Conservation (phyloP, 2,113 vertebrate species). For the Mastomys natalensis region DNA sequence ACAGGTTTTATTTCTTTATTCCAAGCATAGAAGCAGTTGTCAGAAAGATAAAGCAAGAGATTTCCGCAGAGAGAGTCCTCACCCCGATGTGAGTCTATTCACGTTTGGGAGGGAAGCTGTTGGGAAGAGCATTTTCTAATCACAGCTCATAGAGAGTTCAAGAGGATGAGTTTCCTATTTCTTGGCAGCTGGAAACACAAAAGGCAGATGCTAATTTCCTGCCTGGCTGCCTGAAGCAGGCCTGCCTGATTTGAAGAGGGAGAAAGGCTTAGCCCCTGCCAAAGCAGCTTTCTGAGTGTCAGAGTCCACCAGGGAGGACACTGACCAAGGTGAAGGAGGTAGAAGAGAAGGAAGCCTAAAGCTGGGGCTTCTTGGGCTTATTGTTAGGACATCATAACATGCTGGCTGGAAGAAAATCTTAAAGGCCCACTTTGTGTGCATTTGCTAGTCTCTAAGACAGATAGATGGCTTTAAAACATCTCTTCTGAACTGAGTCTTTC, state of each 20-base stretch:
- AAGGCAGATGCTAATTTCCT: not conserved
- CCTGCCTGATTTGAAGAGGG: not conserved
- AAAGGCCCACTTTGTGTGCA: not conserved
- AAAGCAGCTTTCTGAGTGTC: not conserved
- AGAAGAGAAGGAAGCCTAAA: not conserved
- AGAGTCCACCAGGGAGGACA: not conserved
- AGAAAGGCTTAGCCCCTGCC: no score
- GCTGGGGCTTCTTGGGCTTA: not conserved
- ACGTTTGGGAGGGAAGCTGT: not conserved
- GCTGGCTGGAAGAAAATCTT: not conserved
- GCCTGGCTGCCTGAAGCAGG: not conserved
- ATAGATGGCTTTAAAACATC: not conserved
- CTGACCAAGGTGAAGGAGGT: no score
- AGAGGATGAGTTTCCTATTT: not conserved
- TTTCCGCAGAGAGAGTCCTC: not conserved
- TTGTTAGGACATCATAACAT: not conserved
- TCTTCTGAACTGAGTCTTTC: not conserved
- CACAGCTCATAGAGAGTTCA: not conserved
- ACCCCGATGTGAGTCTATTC: not conserved
- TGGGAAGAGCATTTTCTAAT: not conserved
- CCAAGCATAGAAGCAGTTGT: not conserved
- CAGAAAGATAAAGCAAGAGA: not conserved
- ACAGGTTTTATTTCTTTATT: not conserved
- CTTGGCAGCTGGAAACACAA: not conserved
- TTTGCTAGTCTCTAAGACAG: not conserved